Base-by-base conservation (phyloP, 2,888 invertebrate genomes). In the Incurvaria masculella region DNA sequence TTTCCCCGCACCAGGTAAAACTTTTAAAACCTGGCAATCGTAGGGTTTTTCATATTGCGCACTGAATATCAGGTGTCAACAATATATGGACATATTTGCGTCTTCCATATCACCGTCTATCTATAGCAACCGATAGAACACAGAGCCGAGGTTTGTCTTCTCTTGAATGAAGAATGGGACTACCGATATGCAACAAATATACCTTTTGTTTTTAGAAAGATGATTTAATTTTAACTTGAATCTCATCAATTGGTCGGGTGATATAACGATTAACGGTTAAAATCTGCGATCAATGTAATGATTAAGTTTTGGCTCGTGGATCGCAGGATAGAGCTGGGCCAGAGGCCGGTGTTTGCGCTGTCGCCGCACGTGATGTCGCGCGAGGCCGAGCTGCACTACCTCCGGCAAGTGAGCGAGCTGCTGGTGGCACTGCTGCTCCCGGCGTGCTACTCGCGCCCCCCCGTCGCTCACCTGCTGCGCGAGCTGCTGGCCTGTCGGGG, bases 401-500 rank as follows among this genome's bases (percentile, higher is more conserved):
- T 95, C 45, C 79, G 92, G 44, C 88, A 87, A 64, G 81, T 94
- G 46, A 89, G 91, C 62, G 94, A 95, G 67, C 81, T 92, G 40
- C 81, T 91, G 51, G 83, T 95, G 44, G 86, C 91, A 71, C 85
- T 90, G 59, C 72, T 94, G 47, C 79, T 94, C 66, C 94, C 94
- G 10, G 80, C 87, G 50, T 86, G 88, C 59, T 94, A 94, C 65
- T 88, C 88, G 2, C 66, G 88, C 52, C 83, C 89, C 2, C 90
- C 91, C 18, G 81, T 89, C 1, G 88, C 91, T 59, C 88, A 88
- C 68, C 80, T 94, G 47, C 69, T 94, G 54, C 83, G 91, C 56
- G 94, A 95, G 78, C 84, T 94, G 54, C 69, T 95, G 45, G 86
- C 92, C 40, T 91, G 88, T 62, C 89, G 89, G 83, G 87, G 94